Evolutionary conservation across 2,113 vertebrate genomes (phyloP).

Genomic region (Scolopax mira): DNA sequence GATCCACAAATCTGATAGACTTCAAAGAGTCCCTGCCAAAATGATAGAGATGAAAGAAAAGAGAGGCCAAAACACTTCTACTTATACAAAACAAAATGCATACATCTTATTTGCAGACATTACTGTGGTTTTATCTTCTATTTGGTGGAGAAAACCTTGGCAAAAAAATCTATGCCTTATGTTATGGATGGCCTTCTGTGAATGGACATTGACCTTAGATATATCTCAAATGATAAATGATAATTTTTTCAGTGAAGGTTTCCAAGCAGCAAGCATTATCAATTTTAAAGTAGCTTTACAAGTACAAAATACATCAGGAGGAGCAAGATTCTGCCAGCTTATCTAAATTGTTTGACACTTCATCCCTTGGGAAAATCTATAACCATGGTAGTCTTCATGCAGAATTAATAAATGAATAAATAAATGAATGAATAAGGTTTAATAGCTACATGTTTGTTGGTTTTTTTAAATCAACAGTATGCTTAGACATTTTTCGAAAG

Average conservation of each 20-base stretch:
- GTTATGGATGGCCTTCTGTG: neutral
- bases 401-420: neutral
- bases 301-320: neutral
- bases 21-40: neutral
- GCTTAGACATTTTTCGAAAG: neutral
- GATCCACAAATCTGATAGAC: neutral
- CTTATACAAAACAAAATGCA: neutral
- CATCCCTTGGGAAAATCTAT: neutral
- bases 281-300: neutral
- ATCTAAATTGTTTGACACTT: neutral
- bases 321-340: neutral
- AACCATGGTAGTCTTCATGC: neutral
- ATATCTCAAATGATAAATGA: neutral
- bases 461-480: neutral
- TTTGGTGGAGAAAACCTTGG: neutral
- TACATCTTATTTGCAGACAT: neutral
- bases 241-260: neutral
- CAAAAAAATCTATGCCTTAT: conserved; percentile 22
- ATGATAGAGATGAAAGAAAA: neutral
- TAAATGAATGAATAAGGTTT: neutral
- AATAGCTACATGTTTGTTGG: neutral
- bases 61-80: neutral
- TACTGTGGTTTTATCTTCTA: neutral
- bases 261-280: neutral
- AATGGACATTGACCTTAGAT: conserved; percentile 4